A percentile compares a stretch with the other conserved stretches of the same genome.
Evolutionary conservation across 2,888 invertebrate genomes (phyloP).

Genomic region (Ferrisia virgata): DNA sequence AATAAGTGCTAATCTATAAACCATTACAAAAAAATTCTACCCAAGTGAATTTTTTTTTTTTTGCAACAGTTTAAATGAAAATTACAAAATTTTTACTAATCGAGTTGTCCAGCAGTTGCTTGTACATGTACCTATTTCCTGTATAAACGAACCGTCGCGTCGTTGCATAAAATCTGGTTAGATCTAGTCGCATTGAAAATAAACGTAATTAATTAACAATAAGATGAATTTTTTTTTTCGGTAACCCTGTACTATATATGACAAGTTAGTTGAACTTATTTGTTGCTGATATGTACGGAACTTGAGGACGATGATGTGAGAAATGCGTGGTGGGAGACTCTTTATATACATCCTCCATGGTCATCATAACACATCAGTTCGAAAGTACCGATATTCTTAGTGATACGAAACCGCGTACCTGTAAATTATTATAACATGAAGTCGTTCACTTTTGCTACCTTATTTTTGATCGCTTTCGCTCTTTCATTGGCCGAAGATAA

Average conservation of each 20-base stretch:
- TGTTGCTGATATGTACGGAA: conserved; percentile 17
- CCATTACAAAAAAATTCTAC: too few relatives aligned
- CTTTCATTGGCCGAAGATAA: conserved; percentile 50
- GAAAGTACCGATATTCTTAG: neutral
- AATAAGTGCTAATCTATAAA: too few relatives aligned
- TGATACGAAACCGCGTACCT: neutral
- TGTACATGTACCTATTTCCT: neutral
- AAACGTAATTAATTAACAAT: neutral
- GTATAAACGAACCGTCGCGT: neutral
- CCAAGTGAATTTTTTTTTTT: too few relatives aligned
- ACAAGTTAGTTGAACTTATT: conserved; percentile 16
- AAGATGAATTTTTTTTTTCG: neutral
- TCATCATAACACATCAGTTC: conserved; percentile 26
- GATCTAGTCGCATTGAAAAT: neutral
- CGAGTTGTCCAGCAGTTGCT: neutral
- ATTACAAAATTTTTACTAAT: neutral
- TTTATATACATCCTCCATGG: conserved; percentile 30
- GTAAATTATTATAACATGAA: neutral
- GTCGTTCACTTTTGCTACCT: conserved; percentile 22
- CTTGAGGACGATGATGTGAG: conserved; percentile 18
- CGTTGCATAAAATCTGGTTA: neutral
- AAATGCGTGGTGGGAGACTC: neutral
- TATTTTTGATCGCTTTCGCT: conserved; percentile 8
- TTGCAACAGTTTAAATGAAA: too few relatives aligned
- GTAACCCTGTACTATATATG: conserved; percentile 11